A percentile compares a stretch with the other conserved stretches of the same genome.
phyloP scores from a whole-genome alignment of 2,888 invertebrate genomes.

The Phengaris alcon region DNA sequence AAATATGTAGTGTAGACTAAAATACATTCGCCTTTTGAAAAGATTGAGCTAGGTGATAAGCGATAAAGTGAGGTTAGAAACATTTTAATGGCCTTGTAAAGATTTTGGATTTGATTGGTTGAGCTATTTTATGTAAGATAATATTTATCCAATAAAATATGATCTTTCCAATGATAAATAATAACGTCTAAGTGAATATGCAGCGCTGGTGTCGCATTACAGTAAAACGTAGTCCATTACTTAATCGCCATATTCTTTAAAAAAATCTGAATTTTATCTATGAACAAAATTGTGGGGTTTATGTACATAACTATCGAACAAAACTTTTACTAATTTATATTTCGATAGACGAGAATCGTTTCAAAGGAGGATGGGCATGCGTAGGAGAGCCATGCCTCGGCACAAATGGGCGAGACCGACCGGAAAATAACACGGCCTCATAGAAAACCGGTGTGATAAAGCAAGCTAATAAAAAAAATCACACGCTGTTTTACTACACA shows the following conservation, averaged over 20 bases:
- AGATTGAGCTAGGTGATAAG: background rate
- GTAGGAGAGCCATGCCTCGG: too few species aligned
- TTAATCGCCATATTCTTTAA: background rate
- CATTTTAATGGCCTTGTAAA: background rate
- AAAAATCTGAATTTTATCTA: background rate
- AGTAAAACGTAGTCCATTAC: background rate
- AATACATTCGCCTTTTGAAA: conserved; percentile 18
- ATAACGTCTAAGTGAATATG: background rate
- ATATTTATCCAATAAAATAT: background rate
- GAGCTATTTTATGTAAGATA: conserved; percentile 5
- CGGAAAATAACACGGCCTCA: too few species aligned
- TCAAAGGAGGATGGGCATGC: too few species aligned
- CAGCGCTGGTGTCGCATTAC: background rate
- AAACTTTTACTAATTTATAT: background rate
- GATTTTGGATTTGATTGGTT: background rate
- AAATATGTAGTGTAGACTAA: conserved; percentile 2
- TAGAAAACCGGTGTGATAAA: too few species aligned
- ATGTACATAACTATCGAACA: background rate
- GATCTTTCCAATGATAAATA: background rate
- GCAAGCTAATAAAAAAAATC: too few species aligned
- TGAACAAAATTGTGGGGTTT: background rate
- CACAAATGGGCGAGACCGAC: too few species aligned
- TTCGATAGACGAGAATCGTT: background rate
- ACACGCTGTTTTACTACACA: too few species aligned
- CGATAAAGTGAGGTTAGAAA: background rate